A percentile compares a stretch with the other conserved stretches of the same genome.
These are phyloP conservation scores for Rhynchonycteris naso DNA, from an alignment of 2,797 vertebrate species.

Conservation along the genomic window DNA sequence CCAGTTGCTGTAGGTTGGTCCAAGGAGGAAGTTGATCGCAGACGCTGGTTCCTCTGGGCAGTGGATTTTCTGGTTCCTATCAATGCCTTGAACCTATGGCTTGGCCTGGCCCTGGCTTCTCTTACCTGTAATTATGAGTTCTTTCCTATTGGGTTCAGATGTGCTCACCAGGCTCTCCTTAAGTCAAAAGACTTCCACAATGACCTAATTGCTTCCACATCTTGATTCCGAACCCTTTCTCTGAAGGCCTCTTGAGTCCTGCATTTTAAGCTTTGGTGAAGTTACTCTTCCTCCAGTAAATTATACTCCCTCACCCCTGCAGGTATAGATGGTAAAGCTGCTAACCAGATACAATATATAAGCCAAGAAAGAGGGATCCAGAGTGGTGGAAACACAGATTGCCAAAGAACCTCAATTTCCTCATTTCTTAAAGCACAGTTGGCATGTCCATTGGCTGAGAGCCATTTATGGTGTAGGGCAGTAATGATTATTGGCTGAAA, in stretches of 20 bases:
- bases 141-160: neutral
- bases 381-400: neutral
- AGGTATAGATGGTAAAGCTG: neutral
- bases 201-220: neutral
- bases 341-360: neutral
- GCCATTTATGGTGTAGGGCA: neutral
- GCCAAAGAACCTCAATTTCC: neutral
- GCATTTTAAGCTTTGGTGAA: slow-evolving; percentile 19
- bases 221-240: neutral
- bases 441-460: neutral
- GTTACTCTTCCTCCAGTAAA: neutral
- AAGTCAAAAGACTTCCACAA: neutral
- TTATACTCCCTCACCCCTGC: neutral
- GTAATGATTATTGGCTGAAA: neutral
- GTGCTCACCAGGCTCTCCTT: neutral
- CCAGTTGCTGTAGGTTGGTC: neutral
- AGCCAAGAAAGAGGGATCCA: neutral
- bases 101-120: neutral
- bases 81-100: neutral
- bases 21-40: neutral
- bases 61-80: neutral
- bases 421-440: neutral
- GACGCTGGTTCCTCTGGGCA: neutral
- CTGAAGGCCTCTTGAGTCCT: neutral
- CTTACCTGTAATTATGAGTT: neutral